Conservation (phyloP, 2,797 vertebrate species). For the Anniella stebbinsi region DNA sequence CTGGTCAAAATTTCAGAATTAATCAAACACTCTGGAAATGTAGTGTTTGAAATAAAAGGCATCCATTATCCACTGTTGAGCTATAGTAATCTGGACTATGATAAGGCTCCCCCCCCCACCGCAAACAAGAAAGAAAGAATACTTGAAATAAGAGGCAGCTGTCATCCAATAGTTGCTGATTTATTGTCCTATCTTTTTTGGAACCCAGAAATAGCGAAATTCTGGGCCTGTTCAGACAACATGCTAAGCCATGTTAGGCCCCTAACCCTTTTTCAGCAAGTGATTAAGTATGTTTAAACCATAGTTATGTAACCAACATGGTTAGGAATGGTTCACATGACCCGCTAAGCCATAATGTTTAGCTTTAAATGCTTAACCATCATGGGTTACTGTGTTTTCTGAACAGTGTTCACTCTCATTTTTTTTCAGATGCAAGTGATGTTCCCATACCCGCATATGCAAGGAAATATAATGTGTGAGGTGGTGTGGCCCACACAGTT, state of each 20-base stretch:
- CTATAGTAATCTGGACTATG: not conserved
- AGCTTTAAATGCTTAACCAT: too few species aligned
- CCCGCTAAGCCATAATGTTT: too few species aligned
- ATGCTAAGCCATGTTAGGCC: too few species aligned
- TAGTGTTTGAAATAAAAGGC: conserved; percentile 15
- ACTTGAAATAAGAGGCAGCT: conserved; percentile 2
- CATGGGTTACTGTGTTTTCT: too few species aligned
- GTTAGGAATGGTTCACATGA: too few species aligned
- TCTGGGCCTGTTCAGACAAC: too few species aligned
- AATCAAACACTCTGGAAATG: not conserved
- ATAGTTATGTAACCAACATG: not conserved
- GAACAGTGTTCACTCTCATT: not conserved
- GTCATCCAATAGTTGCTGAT: not conserved
- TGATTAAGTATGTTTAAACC: too few species aligned
- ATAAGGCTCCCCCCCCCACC: not conserved
- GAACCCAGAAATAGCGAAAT: not conserved
- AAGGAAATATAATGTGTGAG: not conserved
- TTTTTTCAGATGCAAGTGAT: not conserved
- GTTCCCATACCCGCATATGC: not conserved
- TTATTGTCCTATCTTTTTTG: not conserved
- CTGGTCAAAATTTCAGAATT: conserved; percentile 14
- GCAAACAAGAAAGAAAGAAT: not conserved
- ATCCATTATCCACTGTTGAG: not conserved
- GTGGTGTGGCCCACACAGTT: not conserved
- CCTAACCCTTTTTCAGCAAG: too few species aligned